Evolutionary conservation across 2,888 invertebrate species (phyloP).

Genomic region (Leptinotarsa rubiginosa): DNA sequence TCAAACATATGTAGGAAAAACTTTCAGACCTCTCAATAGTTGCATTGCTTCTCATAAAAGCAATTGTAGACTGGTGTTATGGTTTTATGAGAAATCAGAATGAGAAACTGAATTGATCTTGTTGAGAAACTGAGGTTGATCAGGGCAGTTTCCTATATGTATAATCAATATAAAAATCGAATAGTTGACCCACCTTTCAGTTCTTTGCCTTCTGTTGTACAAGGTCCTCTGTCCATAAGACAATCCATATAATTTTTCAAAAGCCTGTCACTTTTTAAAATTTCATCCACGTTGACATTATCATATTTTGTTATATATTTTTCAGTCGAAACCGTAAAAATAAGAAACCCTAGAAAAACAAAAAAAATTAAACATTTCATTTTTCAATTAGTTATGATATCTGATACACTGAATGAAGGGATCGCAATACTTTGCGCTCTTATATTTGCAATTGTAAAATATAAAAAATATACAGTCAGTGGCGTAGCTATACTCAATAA

Average conservation of each 20-base stretch:
- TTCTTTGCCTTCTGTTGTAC: slow-evolving; percentile 77
- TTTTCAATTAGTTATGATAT: not conserved
- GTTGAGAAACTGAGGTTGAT: too few relatives aligned
- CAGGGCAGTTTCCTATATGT: too few relatives aligned
- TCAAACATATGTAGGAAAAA: too few relatives aligned
- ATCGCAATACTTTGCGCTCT: not conserved
- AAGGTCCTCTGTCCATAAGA: slow-evolving; percentile 67
- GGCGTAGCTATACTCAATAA: not conserved
- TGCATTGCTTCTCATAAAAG: too few relatives aligned
- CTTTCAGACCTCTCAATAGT: too few relatives aligned
- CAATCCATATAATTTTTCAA: slow-evolving; percentile 46
- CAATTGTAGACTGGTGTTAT: too few relatives aligned
- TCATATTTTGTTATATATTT: slow-evolving; percentile 54
- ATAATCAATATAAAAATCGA: too few relatives aligned
- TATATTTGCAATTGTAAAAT: not conserved
- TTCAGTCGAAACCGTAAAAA: slow-evolving; percentile 20
- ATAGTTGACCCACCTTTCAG: slow-evolving; percentile 72
- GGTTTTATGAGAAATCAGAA: too few relatives aligned
- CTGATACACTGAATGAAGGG: not conserved
- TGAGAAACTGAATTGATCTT: too few relatives aligned
- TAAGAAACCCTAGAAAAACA: not conserved
- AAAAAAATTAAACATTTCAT: not conserved
- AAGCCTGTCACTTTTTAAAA: slow-evolving; percentile 36
- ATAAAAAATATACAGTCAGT: not conserved
- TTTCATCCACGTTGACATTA: slow-evolving; percentile 30